A percentile compares a stretch with the other conserved stretches of the same genome.
Evolutionary conservation across 2,113 vertebrate genomes (phyloP).

Genomic region (Edolisoma coerulescens): DNA sequence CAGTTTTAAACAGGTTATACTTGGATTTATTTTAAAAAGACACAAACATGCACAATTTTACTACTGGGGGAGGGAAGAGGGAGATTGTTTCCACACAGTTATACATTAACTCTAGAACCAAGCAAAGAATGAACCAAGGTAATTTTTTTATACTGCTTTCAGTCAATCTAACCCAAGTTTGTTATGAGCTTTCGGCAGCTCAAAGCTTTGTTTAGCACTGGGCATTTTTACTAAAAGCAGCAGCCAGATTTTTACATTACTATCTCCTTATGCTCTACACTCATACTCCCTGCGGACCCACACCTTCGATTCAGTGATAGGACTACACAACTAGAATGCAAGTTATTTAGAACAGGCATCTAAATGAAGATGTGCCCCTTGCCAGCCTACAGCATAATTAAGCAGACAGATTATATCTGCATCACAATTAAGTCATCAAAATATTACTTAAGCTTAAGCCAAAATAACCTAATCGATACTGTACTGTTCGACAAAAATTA

Average conservation of each 20-base stretch:
- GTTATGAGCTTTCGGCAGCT: background rate
- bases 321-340: background rate
- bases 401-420: background rate
- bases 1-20: background rate
- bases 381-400: background rate
- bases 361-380: background rate
- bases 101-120: background rate
- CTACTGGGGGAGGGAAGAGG: constrained; percentile 1
- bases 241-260: background rate
- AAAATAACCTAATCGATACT: background rate
- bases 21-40: constrained; percentile 7
- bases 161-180: background rate
- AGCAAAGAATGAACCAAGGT: background rate
- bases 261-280: background rate
- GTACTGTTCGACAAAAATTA: background rate
- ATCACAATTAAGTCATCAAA: background rate
- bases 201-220: background rate
- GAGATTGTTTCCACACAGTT: background rate
- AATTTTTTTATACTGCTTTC: background rate
- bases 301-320: background rate
- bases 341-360: background rate
- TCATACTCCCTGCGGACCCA: background rate
- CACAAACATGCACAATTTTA: constrained; percentile 35
- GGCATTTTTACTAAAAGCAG: background rate
- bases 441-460: background rate